Evolutionary conservation across 2,888 invertebrate species (phyloP).

Genomic region (Pseudococcus jackbeardsleyi): DNA sequence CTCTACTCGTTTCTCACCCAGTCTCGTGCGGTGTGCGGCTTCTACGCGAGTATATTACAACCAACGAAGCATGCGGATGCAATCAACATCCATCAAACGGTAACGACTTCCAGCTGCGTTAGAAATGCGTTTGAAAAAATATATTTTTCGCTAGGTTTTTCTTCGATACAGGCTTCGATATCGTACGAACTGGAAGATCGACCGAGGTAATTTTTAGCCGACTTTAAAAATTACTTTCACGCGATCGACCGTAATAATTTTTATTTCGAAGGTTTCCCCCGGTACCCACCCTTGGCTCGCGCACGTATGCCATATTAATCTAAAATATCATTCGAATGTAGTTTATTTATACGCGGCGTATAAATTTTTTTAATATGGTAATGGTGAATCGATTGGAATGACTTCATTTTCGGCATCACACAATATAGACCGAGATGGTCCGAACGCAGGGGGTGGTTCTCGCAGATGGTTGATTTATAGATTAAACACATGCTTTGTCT

Average conservation of each 20-base stretch:
- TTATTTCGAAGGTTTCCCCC: not conserved
- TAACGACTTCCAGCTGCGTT: slow-evolving; percentile 57
- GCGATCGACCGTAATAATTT: slow-evolving; percentile 36
- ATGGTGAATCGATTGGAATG: not conserved
- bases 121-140: slow-evolving; percentile 33
- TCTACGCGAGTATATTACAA: not conserved
- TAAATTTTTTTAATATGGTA: slow-evolving; percentile 16
- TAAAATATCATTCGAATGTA: not conserved
- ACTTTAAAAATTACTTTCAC: slow-evolving; percentile 36
- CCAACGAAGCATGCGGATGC: slow-evolving; percentile 51
- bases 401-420: not conserved
- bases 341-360: not conserved
- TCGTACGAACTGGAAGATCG: not conserved
- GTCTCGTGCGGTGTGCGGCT: no score
- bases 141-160: slow-evolving; percentile 43
- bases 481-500: not conserved
- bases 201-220: not conserved
- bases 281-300: not conserved
- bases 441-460: not conserved
- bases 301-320: not conserved
- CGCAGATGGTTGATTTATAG: slow-evolving; percentile 24
- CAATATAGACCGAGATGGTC: not conserved
- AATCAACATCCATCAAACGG: slow-evolving; percentile 58
- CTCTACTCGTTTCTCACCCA: no score
- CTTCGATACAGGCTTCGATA: not conserved